Conservation (phyloP, 2,113 vertebrate species). For the Taxidea taxus region DNA sequence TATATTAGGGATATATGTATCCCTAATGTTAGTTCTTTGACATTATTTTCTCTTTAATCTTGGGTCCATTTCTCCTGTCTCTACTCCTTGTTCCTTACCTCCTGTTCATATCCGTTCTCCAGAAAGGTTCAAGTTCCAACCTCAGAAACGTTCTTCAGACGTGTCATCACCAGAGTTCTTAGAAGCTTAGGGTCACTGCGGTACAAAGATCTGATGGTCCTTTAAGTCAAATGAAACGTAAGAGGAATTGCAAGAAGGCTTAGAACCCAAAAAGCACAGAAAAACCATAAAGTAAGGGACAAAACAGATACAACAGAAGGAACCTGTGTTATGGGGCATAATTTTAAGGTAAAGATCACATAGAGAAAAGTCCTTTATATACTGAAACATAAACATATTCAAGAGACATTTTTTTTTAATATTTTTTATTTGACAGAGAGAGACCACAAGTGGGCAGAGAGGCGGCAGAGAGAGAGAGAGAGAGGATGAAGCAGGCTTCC, state of each 20-base stretch:
- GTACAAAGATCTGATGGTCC: not conserved
- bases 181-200: not conserved
- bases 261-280: not conserved
- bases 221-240: not conserved
- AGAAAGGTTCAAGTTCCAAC: not conserved
- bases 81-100: not conserved
- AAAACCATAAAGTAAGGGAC: not conserved
- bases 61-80: not conserved
- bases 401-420: not conserved
- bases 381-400: not conserved
- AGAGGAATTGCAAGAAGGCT: not conserved
- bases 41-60: not conserved
- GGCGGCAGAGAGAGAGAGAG: no score
- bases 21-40: not conserved
- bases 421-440: no score
- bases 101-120: not conserved
- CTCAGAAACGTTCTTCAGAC: not conserved
- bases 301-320: not conserved
- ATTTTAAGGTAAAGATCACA: not conserved
- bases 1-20: not conserved
- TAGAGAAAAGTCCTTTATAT: not conserved
- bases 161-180: not conserved
- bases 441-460: no score
- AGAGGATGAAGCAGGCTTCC: no score
- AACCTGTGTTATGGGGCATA: not conserved